Percentiles rank a stretch among this genome's conserved stretches.
phyloP scores from a whole-genome alignment of 2,888 invertebrate genomes.

The Abrostola tripartita region DNA sequence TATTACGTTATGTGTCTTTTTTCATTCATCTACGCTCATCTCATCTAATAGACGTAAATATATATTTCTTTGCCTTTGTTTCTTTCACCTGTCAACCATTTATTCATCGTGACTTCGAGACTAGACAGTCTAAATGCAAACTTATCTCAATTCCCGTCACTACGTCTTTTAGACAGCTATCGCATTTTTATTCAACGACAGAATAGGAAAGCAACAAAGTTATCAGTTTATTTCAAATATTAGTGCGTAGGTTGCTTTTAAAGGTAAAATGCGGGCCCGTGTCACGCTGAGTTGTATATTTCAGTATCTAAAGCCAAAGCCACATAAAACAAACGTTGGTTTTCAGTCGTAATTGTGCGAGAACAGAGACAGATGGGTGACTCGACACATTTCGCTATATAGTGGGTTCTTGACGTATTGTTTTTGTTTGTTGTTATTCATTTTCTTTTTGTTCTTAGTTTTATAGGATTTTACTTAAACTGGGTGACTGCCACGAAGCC shows the following conservation, averaged over 20 bases:
- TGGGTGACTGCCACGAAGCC: too few relatives aligned
- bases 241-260: constrained; percentile 4
- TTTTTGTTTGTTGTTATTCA: constrained; percentile 25
- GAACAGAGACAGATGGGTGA: constrained; percentile 44
- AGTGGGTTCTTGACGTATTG: constrained; percentile 36
- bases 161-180: background rate
- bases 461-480: constrained; percentile 1
- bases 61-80: too few relatives aligned
- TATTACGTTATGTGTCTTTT: too few relatives aligned
- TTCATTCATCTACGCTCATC: too few relatives aligned
- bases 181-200: background rate
- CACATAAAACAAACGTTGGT: constrained; percentile 28
- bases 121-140: too few relatives aligned
- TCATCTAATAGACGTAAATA: too few relatives aligned
- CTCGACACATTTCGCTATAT: constrained; percentile 33
- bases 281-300: constrained; percentile 15
- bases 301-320: constrained; percentile 16
- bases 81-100: too few relatives aligned
- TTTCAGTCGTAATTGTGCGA: constrained; percentile 35
- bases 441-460: constrained; percentile 30
- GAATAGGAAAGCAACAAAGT: background rate
- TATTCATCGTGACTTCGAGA: too few relatives aligned
- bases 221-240: constrained; percentile 17
- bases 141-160: background rate
- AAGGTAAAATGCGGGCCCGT: constrained; percentile 12